These are phyloP conservation scores for Pogonomyrmex californicus DNA, from an alignment of 1,140 invertebrate species.

Conservation along the genomic window DNA sequence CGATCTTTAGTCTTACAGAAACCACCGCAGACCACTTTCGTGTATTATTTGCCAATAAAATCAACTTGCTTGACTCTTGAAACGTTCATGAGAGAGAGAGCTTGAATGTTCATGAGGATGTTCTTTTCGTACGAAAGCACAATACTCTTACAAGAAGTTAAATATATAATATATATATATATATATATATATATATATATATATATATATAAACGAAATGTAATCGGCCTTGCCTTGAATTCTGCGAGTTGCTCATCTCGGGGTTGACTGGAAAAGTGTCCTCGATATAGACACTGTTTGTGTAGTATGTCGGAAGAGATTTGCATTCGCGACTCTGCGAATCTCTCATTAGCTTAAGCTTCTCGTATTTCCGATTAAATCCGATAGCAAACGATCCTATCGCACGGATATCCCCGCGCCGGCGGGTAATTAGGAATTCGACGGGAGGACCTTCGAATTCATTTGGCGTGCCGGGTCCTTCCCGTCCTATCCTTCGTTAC, in stretches of 20 bases:
- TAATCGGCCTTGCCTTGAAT: conserved; percentile 2
- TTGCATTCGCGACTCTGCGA: conserved; percentile 64
- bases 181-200: too few species aligned
- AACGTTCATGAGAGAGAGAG: conserved; percentile 22
- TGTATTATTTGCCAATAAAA: conserved; percentile 83
- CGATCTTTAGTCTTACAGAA: conserved; percentile 59
- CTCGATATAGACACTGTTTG: conserved; percentile 27
- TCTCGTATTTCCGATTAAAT: conserved; percentile 77
- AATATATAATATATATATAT: neutral
- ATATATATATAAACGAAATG: conserved; percentile 3
- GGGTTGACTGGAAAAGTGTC: conserved; percentile 41
- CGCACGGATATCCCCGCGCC: conserved; percentile 77
- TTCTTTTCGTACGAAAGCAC: neutral
- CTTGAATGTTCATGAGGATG: too few species aligned
- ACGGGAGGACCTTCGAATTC: conserved; percentile 81
- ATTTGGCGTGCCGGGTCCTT: conserved; percentile 61
- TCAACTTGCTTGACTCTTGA: conserved; percentile 18
- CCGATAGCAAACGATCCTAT: conserved; percentile 81
- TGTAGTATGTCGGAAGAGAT: conserved; percentile 54
- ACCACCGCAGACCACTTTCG: conserved; percentile 76
- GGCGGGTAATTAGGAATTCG: conserved; percentile 80
- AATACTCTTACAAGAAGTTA: neutral
- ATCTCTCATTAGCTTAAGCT: conserved; percentile 76
- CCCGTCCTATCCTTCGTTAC: conserved; percentile 59
- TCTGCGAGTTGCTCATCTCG: neutral